A percentile compares a stretch with the other conserved stretches of the same genome.
These are phyloP conservation scores for Palloptera scutellata DNA, from an alignment of 2,888 invertebrate species.

Conservation along the genomic window DNA sequence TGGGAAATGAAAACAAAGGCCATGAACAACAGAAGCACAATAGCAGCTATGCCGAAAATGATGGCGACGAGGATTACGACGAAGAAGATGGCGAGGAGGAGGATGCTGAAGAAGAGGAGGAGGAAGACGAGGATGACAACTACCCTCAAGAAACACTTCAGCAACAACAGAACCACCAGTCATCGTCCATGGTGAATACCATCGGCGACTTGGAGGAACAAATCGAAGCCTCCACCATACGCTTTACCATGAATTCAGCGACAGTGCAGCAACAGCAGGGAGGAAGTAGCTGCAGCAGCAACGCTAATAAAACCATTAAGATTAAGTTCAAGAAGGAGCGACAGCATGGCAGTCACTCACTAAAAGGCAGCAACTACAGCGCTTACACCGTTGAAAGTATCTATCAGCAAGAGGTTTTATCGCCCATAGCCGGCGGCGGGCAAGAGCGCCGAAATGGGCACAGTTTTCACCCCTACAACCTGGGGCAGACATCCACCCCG, in stretches of 20 bases:
- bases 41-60: slow-evolving; percentile 7
- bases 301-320: slow-evolving; percentile 62
- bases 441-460: slow-evolving; percentile 50
- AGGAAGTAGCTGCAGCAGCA: slow-evolving; percentile 24
- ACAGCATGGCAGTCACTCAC: slow-evolving; percentile 39
- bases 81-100: slow-evolving; percentile 33
- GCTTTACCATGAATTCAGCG: slow-evolving; percentile 56
- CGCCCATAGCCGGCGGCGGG: slow-evolving; percentile 30
- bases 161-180: slow-evolving; percentile 19
- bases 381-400: slow-evolving; percentile 59
- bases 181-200: slow-evolving; percentile 16
- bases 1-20: slow-evolving; percentile 3
- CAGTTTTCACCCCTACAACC: slow-evolving; percentile 58
- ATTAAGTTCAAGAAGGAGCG: slow-evolving; percentile 62
- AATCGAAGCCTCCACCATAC: slow-evolving; percentile 60
- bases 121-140: slow-evolving; percentile 41
- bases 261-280: slow-evolving; percentile 43
- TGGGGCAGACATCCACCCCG: slow-evolving; percentile 60
- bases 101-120: slow-evolving; percentile 40
- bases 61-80: slow-evolving; percentile 29
- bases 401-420: slow-evolving; percentile 44
- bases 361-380: slow-evolving; percentile 57
- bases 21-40: slow-evolving; percentile 27
- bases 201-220: slow-evolving; percentile 53
- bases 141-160: slow-evolving; percentile 33